A percentile compares a stretch with the other conserved stretches of the same genome.
These are phyloP conservation scores for Forbesichthys agassizii DNA, from an alignment of 2,113 vertebrate genomes.

Conservation along the genomic window DNA sequence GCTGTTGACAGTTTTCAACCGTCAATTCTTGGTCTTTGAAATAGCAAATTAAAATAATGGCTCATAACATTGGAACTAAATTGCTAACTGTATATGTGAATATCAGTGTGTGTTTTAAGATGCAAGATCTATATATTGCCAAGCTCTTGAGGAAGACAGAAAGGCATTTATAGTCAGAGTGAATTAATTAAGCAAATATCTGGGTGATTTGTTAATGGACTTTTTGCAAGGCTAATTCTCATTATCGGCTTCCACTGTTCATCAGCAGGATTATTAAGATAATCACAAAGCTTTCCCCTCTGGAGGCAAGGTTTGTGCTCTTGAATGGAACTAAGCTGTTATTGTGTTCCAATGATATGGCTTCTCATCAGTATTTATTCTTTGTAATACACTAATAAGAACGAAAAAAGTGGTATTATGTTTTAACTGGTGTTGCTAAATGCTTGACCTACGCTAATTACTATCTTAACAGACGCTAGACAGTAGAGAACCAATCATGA, in stretches of 20 bases:
- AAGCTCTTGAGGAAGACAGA: background rate
- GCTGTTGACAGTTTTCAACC: too few relatives aligned
- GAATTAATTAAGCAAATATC: conserved; percentile 62
- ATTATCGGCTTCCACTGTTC: conserved; percentile 46
- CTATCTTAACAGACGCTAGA: background rate
- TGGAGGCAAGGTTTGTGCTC: conserved; percentile 40
- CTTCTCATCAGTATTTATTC: conserved; percentile 20
- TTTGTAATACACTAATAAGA: conserved; percentile 1
- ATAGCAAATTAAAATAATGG: too few relatives aligned
- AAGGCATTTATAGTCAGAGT: conserved; percentile 1
- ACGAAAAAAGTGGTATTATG: background rate
- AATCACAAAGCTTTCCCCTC: conserved; percentile 47
- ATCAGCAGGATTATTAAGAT: conserved; percentile 56
- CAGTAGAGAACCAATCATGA: background rate
- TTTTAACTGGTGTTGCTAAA: conserved; percentile 30
- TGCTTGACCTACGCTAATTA: conserved; percentile 22
- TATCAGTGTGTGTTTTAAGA: too few relatives aligned
- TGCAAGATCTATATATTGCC: too few relatives aligned
- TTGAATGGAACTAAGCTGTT: conserved; percentile 25
- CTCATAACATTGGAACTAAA: too few relatives aligned
- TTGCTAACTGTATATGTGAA: too few relatives aligned
- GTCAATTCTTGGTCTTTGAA: too few relatives aligned
- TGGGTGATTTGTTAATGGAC: conserved; percentile 35
- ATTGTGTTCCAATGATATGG: conserved; percentile 47
- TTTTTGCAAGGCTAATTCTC: conserved; percentile 58